phyloP scores from a whole-genome alignment of 1,140 invertebrate genomes.

The Drosophila repletoides region DNA sequence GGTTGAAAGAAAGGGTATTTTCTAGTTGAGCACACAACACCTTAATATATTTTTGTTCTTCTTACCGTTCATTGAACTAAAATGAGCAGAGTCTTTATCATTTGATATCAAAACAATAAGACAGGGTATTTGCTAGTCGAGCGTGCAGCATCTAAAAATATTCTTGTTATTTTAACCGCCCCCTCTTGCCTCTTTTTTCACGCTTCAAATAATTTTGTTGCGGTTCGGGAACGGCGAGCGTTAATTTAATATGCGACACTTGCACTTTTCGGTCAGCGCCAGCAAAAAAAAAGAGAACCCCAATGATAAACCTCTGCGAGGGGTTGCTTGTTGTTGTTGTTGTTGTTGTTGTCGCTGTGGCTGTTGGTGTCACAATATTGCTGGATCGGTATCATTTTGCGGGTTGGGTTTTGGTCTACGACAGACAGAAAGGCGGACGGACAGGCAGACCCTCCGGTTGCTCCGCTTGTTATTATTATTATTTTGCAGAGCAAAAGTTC shows the following conservation, averaged over 20 bases:
- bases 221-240: slow-evolving; percentile 37
- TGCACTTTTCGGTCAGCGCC: slow-evolving; percentile 66
- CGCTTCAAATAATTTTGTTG: slow-evolving; percentile 52
- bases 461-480: slow-evolving; percentile 7
- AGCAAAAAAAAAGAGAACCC: too few species aligned
- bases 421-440: too few species aligned
- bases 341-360: background rate
- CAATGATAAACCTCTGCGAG: slow-evolving; percentile 6
- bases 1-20: too few species aligned
- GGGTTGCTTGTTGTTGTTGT: background rate
- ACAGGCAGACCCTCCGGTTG: background rate
- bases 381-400: slow-evolving; percentile 1
- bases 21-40: background rate
- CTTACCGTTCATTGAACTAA: background rate
- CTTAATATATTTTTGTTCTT: background rate
- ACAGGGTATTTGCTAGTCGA: background rate
- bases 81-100: too few species aligned
- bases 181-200: slow-evolving; percentile 36
- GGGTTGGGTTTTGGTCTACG: too few species aligned
- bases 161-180: background rate
- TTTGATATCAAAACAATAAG: too few species aligned
- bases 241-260: slow-evolving; percentile 79
- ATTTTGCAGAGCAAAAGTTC: slow-evolving; percentile 48
- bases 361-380: background rate
- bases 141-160: background rate